A percentile compares a stretch with the other conserved stretches of the same genome.
These are phyloP conservation scores for Hypselothyrea guttata DNA, from an alignment of 2,888 invertebrate genomes.

Conservation along the genomic window DNA sequence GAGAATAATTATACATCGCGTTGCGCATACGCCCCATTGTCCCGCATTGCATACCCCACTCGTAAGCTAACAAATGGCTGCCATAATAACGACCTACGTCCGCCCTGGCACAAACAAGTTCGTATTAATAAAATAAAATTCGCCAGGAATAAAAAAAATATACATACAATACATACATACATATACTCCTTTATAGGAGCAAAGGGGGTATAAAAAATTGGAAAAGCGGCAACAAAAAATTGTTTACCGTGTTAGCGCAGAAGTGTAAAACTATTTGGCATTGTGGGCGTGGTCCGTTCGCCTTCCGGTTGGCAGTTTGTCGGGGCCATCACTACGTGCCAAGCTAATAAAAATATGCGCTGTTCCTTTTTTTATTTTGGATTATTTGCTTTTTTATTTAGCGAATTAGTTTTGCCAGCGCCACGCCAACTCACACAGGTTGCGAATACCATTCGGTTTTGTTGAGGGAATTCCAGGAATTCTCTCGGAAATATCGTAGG, in stretches of 20 bases:
- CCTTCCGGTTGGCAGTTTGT: slow-evolving; percentile 17
- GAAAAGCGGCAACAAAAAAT: background rate
- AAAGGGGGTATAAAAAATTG: background rate
- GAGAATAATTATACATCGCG: slow-evolving; percentile 68
- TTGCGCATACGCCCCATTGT: slow-evolving; percentile 63
- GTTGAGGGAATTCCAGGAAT: no score
- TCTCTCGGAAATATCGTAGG: no score
- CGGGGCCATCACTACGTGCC: slow-evolving; percentile 20
- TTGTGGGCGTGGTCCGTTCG: slow-evolving; percentile 46
- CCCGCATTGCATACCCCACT: background rate
- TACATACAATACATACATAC: no score
- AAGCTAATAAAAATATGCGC: slow-evolving; percentile 49
- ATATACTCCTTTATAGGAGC: slow-evolving; percentile 1
- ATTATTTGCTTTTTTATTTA: background rate
- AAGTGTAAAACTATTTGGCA: slow-evolving; percentile 51
- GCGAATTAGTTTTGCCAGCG: slow-evolving; percentile 50
- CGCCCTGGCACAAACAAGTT: slow-evolving; percentile 55
- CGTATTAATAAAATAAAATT: slow-evolving; percentile 68
- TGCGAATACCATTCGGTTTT: no score
- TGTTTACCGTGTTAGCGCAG: background rate
- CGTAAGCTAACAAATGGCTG: slow-evolving; percentile 67
- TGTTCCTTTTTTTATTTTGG: slow-evolving; percentile 1
- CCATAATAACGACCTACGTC: slow-evolving; percentile 57
- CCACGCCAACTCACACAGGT: background rate
- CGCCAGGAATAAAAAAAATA: slow-evolving; percentile 17